phyloP scores from a whole-genome alignment of 2,797 vertebrate species.

The Gymnodraco acuticeps region DNA sequence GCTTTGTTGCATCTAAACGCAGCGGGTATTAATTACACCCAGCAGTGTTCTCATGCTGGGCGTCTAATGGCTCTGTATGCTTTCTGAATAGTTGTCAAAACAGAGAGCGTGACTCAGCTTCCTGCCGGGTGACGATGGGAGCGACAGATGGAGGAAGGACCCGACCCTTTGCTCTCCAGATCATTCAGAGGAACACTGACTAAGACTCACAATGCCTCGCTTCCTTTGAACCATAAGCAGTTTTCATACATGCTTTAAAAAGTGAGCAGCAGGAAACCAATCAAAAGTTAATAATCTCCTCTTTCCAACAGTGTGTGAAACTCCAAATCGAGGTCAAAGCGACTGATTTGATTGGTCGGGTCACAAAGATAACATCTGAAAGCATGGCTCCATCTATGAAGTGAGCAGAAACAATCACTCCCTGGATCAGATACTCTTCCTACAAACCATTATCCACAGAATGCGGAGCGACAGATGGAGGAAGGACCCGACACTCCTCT shows the following conservation, averaged over 20 bases:
- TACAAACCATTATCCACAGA: neutral
- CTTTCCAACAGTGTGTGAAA: no score
- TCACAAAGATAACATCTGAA: no score
- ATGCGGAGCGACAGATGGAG: constrained; percentile 51
- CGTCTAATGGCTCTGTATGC: constrained; percentile 34
- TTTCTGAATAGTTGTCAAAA: constrained; percentile 37
- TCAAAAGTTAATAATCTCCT: no score
- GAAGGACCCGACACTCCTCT: constrained; percentile 8
- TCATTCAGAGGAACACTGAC: neutral
- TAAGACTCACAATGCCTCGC: neutral
- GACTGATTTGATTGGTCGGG: no score
- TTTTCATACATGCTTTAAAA: neutral
- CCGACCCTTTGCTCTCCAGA: constrained; percentile 21
- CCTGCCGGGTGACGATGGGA: constrained; percentile 29
- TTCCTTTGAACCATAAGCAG: neutral
- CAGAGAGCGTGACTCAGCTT: constrained; percentile 62
- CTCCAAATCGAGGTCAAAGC: no score
- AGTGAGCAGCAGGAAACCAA: constrained; percentile 11
- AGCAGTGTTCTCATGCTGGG: constrained; percentile 8
- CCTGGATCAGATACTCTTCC: no score
- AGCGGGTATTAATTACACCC: constrained; percentile 30
- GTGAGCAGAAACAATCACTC: no score
- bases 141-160: constrained; percentile 51
- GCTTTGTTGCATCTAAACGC: constrained; percentile 8
- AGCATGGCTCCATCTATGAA: no score